Base-by-base conservation (phyloP, 2,113 vertebrate genomes). In the Callionymus lyra region DNA sequence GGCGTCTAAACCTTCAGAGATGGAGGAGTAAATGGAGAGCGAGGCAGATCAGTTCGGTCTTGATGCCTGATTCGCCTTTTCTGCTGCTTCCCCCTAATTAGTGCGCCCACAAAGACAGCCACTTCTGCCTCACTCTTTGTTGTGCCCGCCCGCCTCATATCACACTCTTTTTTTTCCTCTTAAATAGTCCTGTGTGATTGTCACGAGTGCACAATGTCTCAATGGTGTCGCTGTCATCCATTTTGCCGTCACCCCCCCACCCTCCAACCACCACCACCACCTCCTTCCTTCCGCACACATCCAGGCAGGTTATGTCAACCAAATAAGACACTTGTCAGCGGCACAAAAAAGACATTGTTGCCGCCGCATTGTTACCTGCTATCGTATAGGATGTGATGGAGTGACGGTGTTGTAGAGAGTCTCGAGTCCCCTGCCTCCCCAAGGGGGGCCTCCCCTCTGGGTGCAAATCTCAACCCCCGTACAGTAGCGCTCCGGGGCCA, bases 291-390 rank as follows among this genome's bases (percentile, higher is more conserved):
- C n/a, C 58, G 59, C 70, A 63, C 31, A 72, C 70, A 62, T 48
- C 43, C 40, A 60, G 49, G 66, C 65, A 56, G 76, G 72, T 76
- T 70, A 59, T 78, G 80, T 78, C 72, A 76, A 72, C 74, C 76
- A 74, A 81, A 80, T 76, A 80, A 78, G 74, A 66, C 70, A 71
- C 66, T 73, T 83, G 76, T 83, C 78, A 76, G 68, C 73, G 70
- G 65, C 37, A 81, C 70, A 75, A 77, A 77, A n/a, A 72, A 78
- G 58, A 75, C 76, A 78, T 80, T 70, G 76, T 78, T 71, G 72
- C 73, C 27, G 62, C 9, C 36, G 60, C 56, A 76, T 83, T 81
- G 76, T 81, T 67, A 76, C 74, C 72, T 65, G 76, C 66, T 65
- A 72, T 79, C 63, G 50, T 72, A 81, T 64, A 68, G 68, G 42